Conservation (phyloP, 92 coral and sea anemone genomes). For the Actinernus sp. region DNA sequence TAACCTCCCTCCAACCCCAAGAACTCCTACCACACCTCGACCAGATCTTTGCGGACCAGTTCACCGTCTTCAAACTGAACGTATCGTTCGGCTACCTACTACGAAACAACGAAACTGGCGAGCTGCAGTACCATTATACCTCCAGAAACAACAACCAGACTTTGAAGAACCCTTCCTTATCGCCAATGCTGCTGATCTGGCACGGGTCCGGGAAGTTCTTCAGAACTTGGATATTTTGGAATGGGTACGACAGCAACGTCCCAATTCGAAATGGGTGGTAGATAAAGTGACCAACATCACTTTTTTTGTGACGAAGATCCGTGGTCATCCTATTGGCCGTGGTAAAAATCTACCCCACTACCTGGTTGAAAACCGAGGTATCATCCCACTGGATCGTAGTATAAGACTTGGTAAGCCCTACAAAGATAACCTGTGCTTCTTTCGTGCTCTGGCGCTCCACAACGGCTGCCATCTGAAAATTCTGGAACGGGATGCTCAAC, state of each 20-base stretch:
- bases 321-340: slow-evolving; percentile 38
- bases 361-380: slow-evolving; percentile 12
- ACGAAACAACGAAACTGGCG: slow-evolving; percentile 40
- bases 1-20: slow-evolving; percentile 10
- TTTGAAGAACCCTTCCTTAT: slow-evolving; percentile 43
- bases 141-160: slow-evolving; percentile 26
- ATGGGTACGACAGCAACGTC: slow-evolving; percentile 49
- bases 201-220: slow-evolving; percentile 25
- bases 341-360: slow-evolving; percentile 7
- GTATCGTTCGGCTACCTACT: slow-evolving; percentile 35
- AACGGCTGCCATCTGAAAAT: slow-evolving; percentile 31
- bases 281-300: slow-evolving; percentile 16
- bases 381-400: slow-evolving; percentile 17
- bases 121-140: slow-evolving; percentile 37
- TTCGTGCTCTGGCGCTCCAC: slow-evolving; percentile 52
- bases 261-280: slow-evolving; percentile 51
- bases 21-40: slow-evolving; percentile 23
- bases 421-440: slow-evolving; percentile 48
- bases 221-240: slow-evolving; percentile 28
- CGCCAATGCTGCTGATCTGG: slow-evolving; percentile 8
- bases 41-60: slow-evolving; percentile 36
- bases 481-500: slow-evolving; percentile 45
- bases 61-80: slow-evolving; percentile 47
- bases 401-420: neutral
- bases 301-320: slow-evolving; percentile 26